A percentile compares a stretch with the other conserved stretches of the same genome.
Evolutionary conservation across 2,113 vertebrate species (phyloP).

Genomic region (Alosa alosa): DNA sequence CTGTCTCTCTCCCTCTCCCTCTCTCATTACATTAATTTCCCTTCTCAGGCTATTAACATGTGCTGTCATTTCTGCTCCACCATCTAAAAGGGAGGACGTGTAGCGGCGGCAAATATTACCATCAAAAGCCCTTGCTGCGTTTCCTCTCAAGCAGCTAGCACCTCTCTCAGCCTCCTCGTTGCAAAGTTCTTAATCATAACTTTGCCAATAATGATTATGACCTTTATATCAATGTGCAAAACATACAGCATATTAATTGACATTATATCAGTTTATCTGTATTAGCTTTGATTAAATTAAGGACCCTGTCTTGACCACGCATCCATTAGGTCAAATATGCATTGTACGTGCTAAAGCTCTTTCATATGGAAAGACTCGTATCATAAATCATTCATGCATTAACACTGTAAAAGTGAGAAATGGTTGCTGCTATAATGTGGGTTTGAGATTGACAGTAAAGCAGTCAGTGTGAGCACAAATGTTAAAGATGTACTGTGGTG

Average conservation of each 20-base stretch:
- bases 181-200: constrained; percentile 13
- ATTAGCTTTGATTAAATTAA: constrained; percentile 11
- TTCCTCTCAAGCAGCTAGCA: not conserved
- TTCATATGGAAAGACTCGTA: not conserved
- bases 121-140: not conserved
- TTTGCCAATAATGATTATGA: constrained; percentile 8
- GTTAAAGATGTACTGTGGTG: not conserved
- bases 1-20: not conserved
- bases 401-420: not conserved
- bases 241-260: not conserved
- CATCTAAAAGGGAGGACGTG: not conserved
- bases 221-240: not conserved
- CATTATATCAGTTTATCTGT: not conserved
- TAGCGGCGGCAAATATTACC: not conserved
- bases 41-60: not conserved
- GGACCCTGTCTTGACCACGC: not conserved
- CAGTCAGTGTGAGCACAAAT: constrained; percentile 9
- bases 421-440: not conserved
- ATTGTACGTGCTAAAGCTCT: not conserved
- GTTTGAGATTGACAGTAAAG: constrained; percentile 11
- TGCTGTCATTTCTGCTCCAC: not conserved
- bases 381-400: not conserved
- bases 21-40: not conserved
- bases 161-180: not conserved
- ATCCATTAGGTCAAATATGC: not conserved